These are phyloP conservation scores for Notodonta dromedarius DNA, from an alignment of 2,888 invertebrate genomes.

Conservation along the genomic window DNA sequence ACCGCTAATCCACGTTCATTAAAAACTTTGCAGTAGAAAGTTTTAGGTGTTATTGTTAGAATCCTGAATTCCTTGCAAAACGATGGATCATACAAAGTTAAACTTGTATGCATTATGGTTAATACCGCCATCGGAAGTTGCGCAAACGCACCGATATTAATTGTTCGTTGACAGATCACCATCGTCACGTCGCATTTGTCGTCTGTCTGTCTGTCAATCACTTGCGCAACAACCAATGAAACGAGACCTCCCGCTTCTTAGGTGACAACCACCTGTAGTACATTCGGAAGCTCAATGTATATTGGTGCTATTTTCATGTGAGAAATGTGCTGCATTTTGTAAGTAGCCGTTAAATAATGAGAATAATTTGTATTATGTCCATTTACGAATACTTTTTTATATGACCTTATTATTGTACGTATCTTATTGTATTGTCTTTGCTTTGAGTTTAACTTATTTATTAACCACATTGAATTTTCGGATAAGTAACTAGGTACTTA, in stretches of 20 bases:
- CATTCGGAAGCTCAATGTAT: conserved; percentile 14
- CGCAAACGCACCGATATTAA: conserved; percentile 22
- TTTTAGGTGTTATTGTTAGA: no score
- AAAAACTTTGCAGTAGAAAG: no score
- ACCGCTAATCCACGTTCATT: no score
- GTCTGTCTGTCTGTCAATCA: conserved; percentile 31
- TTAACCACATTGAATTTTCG: no score
- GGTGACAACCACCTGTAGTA: conserved; percentile 2
- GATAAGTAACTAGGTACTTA: no score
- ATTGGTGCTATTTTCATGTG: conserved; percentile 23
- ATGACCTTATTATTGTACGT: background rate
- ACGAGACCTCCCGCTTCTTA: conserved; percentile 6
- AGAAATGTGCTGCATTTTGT: conserved; percentile 22
- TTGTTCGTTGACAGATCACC: conserved; percentile 35
- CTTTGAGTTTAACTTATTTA: background rate
- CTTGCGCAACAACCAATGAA: conserved; percentile 26
- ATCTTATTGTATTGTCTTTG: background rate
- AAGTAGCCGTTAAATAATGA: conserved; percentile 23
- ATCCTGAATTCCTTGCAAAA: no score
- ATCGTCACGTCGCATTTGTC: conserved; percentile 46
- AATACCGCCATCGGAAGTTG: conserved; percentile 5
- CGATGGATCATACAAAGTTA: no score
- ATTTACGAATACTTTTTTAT: conserved; percentile 7
- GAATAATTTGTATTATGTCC: conserved; percentile 23
- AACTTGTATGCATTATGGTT: background rate